Evolutionary conservation across 2,113 vertebrate genomes (phyloP).

Genomic region (Butorides virescens): DNA sequence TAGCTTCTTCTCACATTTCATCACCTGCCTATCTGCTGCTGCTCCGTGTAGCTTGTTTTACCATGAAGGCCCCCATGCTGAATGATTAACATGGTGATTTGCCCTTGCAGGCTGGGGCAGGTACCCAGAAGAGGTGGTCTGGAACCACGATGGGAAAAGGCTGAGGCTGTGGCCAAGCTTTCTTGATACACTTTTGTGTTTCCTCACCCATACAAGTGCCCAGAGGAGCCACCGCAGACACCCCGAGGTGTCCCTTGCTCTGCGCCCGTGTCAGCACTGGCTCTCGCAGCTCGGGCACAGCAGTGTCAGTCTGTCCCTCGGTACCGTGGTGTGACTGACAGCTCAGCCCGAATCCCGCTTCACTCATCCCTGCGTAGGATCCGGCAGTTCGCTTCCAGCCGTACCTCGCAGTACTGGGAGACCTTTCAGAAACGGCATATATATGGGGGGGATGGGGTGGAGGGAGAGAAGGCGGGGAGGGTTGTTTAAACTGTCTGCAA

Average conservation of each 20-base stretch:
- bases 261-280: fast-evolving
- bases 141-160: background rate
- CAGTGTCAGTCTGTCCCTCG: background rate
- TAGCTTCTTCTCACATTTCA: background rate
- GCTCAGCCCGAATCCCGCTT: background rate
- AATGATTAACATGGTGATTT: background rate
- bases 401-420: background rate
- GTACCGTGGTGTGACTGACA: background rate
- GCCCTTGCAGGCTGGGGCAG: background rate
- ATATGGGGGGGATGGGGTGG: background rate
- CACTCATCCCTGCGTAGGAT: background rate
- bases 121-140: background rate
- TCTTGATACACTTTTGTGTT: background rate
- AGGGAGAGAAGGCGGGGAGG: background rate
- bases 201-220: background rate
- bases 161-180: background rate
- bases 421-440: background rate
- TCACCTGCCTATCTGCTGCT: background rate
- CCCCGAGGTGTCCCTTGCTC: background rate
- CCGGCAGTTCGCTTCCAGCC: background rate
- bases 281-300: background rate
- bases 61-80: fast-evolving
- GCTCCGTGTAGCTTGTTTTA: background rate
- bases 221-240: background rate
- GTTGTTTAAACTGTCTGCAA: background rate